Base-by-base conservation (phyloP, 2,888 invertebrate genomes). In the Cephus nigrinus region DNA sequence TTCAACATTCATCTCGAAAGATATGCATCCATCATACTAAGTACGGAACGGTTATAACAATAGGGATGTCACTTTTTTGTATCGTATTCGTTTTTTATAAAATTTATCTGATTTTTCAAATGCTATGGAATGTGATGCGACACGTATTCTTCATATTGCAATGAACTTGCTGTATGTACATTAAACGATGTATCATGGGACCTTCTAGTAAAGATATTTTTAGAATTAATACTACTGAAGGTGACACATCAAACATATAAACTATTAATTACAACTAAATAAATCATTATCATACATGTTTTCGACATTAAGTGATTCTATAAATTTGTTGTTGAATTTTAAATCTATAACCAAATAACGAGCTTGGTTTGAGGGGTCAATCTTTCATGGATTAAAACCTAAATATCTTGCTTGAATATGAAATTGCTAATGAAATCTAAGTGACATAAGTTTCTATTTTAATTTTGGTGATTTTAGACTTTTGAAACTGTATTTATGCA, bases 21-120 rank as follows among this genome's bases (percentile, higher is more conserved):
- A 88, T 88, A 88, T 88, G 88, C 88, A 85, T 83, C 23, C 33
- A 71, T 71, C 71, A 71, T 71, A 71, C 33, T 71, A 31, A 71
- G 15, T 71, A 71, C 31, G 11, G 71, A 71, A 71, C 33, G 71
- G 12, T 30, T 71, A 55, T 55, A 55, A 55, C 55, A 23, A 15
- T 40, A 15, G 40, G 5, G 2, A 36, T 15, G 36, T 36, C 36
- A 36, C 36, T 40, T 40, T 40, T 15, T 40, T 40, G 23, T 23
- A 23, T 55, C 55, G 9, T 55, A 55, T 55, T 55, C 55, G 23
- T 23, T 55, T 55, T 55, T 55, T 2, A 55, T 55, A 5, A 23
- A 55, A 55, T 23, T 55, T 55, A 55, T 55, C 55, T 55, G 55
- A 5, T 55, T 55, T 55, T 23, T 55, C 23, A 55, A 55, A 55